Conservation (phyloP, 1,140 invertebrate species). For the Camponotus floridanus region DNA sequence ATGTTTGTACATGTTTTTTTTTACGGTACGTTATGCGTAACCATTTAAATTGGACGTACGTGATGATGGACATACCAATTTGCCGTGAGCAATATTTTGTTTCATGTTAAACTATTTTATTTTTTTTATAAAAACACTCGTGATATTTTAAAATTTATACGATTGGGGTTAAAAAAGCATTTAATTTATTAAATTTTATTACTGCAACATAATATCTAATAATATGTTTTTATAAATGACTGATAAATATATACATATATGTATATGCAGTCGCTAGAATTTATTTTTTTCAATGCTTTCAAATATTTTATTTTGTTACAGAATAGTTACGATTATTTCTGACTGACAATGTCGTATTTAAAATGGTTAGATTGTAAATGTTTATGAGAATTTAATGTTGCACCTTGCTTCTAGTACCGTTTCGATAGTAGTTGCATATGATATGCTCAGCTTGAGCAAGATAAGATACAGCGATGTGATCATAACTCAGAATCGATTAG, state of each 20-base stretch:
- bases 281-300: slow-evolving; percentile 4
- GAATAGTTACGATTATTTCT: slow-evolving; percentile 11
- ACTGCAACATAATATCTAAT: slow-evolving; percentile 18
- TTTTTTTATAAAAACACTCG: slow-evolving; percentile 20
- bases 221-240: slow-evolving; percentile 47
- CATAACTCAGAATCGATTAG: slow-evolving; percentile 41
- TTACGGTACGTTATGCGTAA: slow-evolving; percentile 12
- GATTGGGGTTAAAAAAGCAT: not conserved
- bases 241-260: not conserved
- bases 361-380: slow-evolving; percentile 14
- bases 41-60: slow-evolving; percentile 54
- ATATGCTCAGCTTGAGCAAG: slow-evolving; percentile 6
- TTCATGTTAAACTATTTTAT: slow-evolving; percentile 12
- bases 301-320: slow-evolving; percentile 27
- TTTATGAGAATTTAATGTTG: slow-evolving; percentile 1
- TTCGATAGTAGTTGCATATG: slow-evolving; percentile 1
- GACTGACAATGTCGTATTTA: not conserved
- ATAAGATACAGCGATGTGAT: slow-evolving; percentile 26
- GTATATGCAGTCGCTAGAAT: not conserved
- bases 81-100: not conserved
- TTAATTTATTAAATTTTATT: slow-evolving; percentile 31
- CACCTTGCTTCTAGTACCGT: slow-evolving; percentile 18
- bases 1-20: not conserved
- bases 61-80: slow-evolving; percentile 20
- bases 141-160: slow-evolving; percentile 35